phyloP scores from a whole-genome alignment of 1,140 invertebrate species.

The Lordiphosa collinella region DNA sequence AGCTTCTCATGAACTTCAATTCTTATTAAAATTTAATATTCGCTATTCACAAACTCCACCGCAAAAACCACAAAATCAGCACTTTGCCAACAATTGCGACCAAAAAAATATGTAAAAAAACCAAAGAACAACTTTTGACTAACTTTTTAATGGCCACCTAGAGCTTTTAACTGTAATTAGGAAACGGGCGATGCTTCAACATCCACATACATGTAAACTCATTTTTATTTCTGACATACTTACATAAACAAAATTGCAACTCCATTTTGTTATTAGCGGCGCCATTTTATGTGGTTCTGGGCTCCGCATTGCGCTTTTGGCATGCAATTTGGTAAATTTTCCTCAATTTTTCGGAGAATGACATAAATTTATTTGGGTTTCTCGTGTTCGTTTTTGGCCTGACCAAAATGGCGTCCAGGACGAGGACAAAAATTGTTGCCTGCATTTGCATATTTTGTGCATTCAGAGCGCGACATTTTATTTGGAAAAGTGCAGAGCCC shows the following conservation, averaged over 20 bases:
- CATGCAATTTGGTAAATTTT: slow-evolving; percentile 25
- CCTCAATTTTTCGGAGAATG: slow-evolving; percentile 33
- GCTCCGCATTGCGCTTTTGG: slow-evolving; percentile 39
- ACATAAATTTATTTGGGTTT: slow-evolving; percentile 60
- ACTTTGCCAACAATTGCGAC: slow-evolving; percentile 44
- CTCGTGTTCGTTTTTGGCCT: slow-evolving; percentile 35
- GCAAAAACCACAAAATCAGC: slow-evolving; percentile 36
- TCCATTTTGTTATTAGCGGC: slow-evolving; percentile 44
- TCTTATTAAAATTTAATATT: neutral
- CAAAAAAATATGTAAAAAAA: neutral
- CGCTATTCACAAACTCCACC: neutral
- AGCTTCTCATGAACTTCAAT: no score
- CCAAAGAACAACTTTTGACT: slow-evolving; percentile 39
- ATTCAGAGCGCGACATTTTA: slow-evolving; percentile 65
- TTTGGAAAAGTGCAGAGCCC: slow-evolving; percentile 51
- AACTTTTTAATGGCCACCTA: slow-evolving; percentile 53
- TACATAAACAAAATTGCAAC: slow-evolving; percentile 33
- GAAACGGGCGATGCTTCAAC: slow-evolving; percentile 32
- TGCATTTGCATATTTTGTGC: slow-evolving; percentile 66
- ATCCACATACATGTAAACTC: slow-evolving; percentile 7
- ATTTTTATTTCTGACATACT: slow-evolving; percentile 11
- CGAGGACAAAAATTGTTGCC: slow-evolving; percentile 44
- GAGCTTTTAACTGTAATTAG: slow-evolving; percentile 55
- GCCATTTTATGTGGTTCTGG: neutral
- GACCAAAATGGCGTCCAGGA: slow-evolving; percentile 54